These are phyloP conservation scores for Morpho deidamia DNA, from an alignment of 2,888 invertebrate genomes.

Conservation along the genomic window DNA sequence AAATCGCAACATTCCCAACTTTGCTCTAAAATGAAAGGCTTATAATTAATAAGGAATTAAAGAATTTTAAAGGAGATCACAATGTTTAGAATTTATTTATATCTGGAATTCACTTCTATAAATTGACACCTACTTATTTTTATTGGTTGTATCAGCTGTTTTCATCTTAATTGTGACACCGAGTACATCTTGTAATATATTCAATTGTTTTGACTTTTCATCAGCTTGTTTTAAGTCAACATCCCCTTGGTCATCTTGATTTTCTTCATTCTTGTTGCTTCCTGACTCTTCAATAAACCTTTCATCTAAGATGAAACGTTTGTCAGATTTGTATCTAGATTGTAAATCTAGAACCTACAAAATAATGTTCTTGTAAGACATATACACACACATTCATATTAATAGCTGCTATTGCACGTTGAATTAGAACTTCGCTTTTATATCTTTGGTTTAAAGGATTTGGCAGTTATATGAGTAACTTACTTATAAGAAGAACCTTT, in stretches of 20 bases:
- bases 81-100: no score
- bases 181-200: conserved; percentile 76
- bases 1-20: conserved; percentile 80
- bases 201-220: conserved; percentile 74
- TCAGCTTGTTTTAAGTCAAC: conserved; percentile 55
- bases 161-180: conserved; percentile 61
- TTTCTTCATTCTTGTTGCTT: conserved; percentile 41
- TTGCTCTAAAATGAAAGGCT: conserved; percentile 41
- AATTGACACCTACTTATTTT: conserved; percentile 45
- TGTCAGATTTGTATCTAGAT: conserved; percentile 85
- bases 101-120: no score
- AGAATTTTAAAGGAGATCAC: no score
- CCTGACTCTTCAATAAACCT: conserved; percentile 79
- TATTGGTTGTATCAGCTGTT: conserved; percentile 31
- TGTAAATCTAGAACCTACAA: conserved; percentile 83
- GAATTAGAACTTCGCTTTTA: no score
- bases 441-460: no score
- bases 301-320: conserved; percentile 86
- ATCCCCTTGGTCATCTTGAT: conserved; percentile 55
- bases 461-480: neutral
- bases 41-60: no score
- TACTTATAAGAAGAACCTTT: neutral
- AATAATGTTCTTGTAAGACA: conserved; percentile 7
- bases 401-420: no score
- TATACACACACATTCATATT: neutral